Conservation (phyloP, 2,888 invertebrate species). For the Phaedon cochleariae region DNA sequence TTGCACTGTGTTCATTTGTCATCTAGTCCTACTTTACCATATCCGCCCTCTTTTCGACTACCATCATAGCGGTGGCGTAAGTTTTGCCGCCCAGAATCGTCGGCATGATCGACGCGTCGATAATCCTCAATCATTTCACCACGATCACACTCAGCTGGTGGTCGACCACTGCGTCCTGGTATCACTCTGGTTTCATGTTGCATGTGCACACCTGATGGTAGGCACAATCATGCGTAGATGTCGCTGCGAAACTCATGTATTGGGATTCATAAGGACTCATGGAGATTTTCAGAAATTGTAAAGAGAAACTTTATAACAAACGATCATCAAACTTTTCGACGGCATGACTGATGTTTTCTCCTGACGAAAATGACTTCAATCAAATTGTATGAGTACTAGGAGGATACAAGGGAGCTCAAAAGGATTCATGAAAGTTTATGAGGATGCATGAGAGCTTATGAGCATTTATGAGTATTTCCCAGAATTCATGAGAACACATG, state of each 20-base stretch:
- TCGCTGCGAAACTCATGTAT: conserved; percentile 78
- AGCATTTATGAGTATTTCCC: too few species aligned
- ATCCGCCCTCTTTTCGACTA: conserved; percentile 88
- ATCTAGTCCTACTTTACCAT: conserved; percentile 85
- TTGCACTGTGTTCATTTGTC: too few species aligned
- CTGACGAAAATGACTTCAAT: conserved; percentile 29
- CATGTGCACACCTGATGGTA: conserved; percentile 90
- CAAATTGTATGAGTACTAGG: too few species aligned
- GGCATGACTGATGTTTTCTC: conserved; percentile 75
- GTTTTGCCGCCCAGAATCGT: conserved; percentile 89
- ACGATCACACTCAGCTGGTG: conserved; percentile 81
- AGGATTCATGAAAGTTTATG: too few species aligned
- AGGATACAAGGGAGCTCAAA: too few species aligned
- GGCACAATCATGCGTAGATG: conserved; percentile 87
- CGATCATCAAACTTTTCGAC: conserved; percentile 82
- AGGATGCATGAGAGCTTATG: too few species aligned
- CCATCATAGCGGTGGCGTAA: conserved; percentile 92
- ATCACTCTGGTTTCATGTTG: conserved; percentile 87
- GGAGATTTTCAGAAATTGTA: conserved; percentile 64
- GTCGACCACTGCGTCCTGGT: conserved; percentile 83
- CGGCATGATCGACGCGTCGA: conserved; percentile 91
- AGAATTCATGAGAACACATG: too few species aligned
- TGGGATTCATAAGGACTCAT: conserved; percentile 57
- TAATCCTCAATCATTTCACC: conserved; percentile 78
- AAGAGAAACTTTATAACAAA: conserved; percentile 35